phyloP scores from a whole-genome alignment of 1,140 invertebrate species.

The Holotrichia oblita region DNA sequence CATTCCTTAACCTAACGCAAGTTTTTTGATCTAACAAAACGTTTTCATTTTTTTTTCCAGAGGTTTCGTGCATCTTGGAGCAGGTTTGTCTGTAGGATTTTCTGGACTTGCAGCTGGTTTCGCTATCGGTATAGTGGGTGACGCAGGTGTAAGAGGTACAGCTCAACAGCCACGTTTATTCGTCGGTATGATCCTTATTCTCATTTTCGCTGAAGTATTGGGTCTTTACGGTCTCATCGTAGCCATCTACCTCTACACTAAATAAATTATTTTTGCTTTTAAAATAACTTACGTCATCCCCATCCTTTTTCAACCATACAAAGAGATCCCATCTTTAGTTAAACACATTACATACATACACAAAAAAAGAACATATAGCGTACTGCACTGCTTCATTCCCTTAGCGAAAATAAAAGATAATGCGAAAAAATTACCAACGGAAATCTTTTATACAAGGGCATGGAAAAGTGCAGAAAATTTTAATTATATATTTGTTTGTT shows the following conservation, averaged over 20 bases:
- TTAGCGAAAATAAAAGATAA: neutral
- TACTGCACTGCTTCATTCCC: constrained; percentile 22
- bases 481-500: constrained; percentile 38
- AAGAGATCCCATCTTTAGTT: constrained; percentile 26
- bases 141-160: constrained; percentile 97
- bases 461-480: constrained; percentile 13
- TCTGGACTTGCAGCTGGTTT: constrained; percentile 97
- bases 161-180: constrained; percentile 98
- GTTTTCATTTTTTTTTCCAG: constrained; percentile 70
- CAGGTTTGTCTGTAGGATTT: constrained; percentile 96
- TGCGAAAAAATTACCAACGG: neutral
- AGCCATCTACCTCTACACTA: constrained; percentile 96
- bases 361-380: neutral
- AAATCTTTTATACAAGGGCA: neutral
- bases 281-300: constrained; percentile 35
- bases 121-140: constrained; percentile 98
- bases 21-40: constrained; percentile 11
- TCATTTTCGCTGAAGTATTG: constrained; percentile 99
- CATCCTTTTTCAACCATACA: constrained; percentile 38
- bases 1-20: too few relatives aligned
- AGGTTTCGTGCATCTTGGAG: constrained; percentile 97
- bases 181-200: constrained; percentile 99
- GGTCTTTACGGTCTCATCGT: constrained; percentile 99
- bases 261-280: constrained; percentile 59
- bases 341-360: constrained; percentile 24